Evolutionary conservation across 2,888 invertebrate species (phyloP), one percentile per base, ranked within the genome.

Genomic region (Hydropsyche betteni): DNA sequence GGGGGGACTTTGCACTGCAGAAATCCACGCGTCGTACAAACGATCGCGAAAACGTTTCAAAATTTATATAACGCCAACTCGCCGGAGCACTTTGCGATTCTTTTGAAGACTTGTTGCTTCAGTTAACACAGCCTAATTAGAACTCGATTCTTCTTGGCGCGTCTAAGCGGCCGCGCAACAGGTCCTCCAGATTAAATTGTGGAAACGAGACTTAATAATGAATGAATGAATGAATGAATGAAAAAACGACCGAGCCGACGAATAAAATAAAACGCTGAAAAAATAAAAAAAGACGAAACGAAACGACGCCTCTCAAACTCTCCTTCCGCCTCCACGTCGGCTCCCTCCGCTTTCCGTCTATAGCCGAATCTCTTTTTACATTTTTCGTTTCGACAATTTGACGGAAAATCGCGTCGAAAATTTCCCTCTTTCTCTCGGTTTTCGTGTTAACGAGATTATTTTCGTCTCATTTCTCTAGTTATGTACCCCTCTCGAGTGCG

Each of bases 41-140:
- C 6, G 6, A 44, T 44, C 24, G 2, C 24, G 24, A 24, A 44
- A 44, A 44, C 1, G 44, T 44, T 44, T 44, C 44, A 10, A 44
- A 44, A 55, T 55, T 55, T 55, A 55, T 55, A 55, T 55, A 55
- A 14, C 55, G 16, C 5, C 0, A 16, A 16, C 16, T 55, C 55
- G 5, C 55, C 10, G 10, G 36, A 55, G 24, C 71, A 72, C 58
- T 61, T 72, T 44, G 58, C 36, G 36, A 72, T 72, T 72, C 72
- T 72, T 72, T 72, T 72, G 72, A 72, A 52, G 72, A 72, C 72
- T 58, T 72, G 72, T 72, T 72, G 72, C 72, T 72, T 55, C 55
- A 34, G 53, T 72, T 36, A 72, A 36, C 72, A 36, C 55, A 72
- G 72, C 72, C 34, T 72, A 72, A 72, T 72, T 72, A 72, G 55